phyloP scores from a whole-genome alignment of 2,888 invertebrate genomes.

The Parnassius glacialis region DNA sequence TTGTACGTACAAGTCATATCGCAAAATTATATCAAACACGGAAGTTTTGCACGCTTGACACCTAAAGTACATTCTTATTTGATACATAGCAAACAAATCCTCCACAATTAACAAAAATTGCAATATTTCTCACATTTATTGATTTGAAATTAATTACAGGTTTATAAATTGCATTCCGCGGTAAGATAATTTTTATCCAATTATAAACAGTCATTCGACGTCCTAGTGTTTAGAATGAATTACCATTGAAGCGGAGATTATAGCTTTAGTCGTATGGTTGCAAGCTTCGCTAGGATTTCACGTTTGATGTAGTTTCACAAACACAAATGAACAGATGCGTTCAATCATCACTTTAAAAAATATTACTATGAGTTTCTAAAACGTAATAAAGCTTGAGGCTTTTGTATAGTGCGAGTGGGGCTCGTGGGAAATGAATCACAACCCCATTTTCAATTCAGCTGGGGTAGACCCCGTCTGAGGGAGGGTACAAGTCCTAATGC shows the following conservation, averaged over 20 bases:
- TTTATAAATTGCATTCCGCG: slow-evolving; percentile 15
- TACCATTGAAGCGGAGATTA: slow-evolving; percentile 36
- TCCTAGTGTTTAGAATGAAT: slow-evolving; percentile 45
- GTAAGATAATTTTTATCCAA: slow-evolving; percentile 9
- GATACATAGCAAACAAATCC: too few species aligned
- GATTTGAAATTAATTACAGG: not conserved
- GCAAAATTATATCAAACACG: slow-evolving; percentile 71
- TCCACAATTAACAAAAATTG: too few species aligned
- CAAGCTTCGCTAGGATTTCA: slow-evolving; percentile 28
- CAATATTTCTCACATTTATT: too few species aligned
- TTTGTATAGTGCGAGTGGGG: slow-evolving; percentile 56
- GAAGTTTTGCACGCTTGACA: slow-evolving; percentile 49
- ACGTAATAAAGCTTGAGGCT: slow-evolving; percentile 59
- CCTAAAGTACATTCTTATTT: too few species aligned
- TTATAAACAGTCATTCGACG: slow-evolving; percentile 28
- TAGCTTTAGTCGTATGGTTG: slow-evolving; percentile 28
- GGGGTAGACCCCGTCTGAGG: slow-evolving; percentile 59
- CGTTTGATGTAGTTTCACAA: slow-evolving; percentile 12
- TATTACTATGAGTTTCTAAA: slow-evolving; percentile 45
- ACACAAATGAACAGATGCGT: slow-evolving; percentile 29
- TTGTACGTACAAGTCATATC: slow-evolving; percentile 47
- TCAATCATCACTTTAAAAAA: slow-evolving; percentile 33
- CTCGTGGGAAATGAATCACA: slow-evolving; percentile 79
- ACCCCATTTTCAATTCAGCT: slow-evolving; percentile 75
- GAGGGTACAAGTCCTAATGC: slow-evolving; percentile 56